Base-by-base conservation (phyloP, 1,140 invertebrate species). In the Onthophagus taurus region DNA sequence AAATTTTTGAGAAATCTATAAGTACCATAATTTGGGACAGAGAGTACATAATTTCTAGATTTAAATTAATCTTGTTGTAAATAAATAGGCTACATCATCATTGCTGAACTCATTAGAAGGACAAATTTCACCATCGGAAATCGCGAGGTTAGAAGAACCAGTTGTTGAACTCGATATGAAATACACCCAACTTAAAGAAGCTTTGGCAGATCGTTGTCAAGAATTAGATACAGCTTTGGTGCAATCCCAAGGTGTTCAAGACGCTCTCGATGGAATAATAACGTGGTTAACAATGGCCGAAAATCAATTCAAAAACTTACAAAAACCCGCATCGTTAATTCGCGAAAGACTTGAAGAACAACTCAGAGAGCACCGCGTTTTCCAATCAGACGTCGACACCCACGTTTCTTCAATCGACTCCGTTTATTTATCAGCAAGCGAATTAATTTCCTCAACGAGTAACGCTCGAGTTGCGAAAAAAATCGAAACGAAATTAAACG, bases 221-320 rank as follows among this genome's bases (percentile, higher is more conserved):
- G 76, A 83, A 30, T 66, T 97, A 31, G 90, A 96, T 52, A 85
- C 84, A 0, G 89, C 90, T 0, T 68, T 96, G 21, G 80, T 93
- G 4, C 88, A 94, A 63, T 90, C 88, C 39, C 91, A 96, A 67
- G 90, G 88, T n/a, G 82, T 96, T 8, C 87, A 94, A 61, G 89
- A 94, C 63, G 88, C 89, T 6, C 70, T 95, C 1, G 89, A 95
- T 55, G 77, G 83, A 38, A 74, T 96, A 6, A 77, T 86, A 4
- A 65, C 72, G 33, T 96, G 91, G 91, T 67, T 96, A 21, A 83
- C 81, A 46, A 79, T 83, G 50, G 81, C 84, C 6, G 90, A 96
- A 59, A 80, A 75, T 49, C 79, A 83, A 54, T 80, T 86, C 60
- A 90, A 89, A 77, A 79, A 61, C 39, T 57, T 63, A 37, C 60